phyloP scores from a whole-genome alignment of 2,113 vertebrate species.

The Seriola rivoliana region DNA sequence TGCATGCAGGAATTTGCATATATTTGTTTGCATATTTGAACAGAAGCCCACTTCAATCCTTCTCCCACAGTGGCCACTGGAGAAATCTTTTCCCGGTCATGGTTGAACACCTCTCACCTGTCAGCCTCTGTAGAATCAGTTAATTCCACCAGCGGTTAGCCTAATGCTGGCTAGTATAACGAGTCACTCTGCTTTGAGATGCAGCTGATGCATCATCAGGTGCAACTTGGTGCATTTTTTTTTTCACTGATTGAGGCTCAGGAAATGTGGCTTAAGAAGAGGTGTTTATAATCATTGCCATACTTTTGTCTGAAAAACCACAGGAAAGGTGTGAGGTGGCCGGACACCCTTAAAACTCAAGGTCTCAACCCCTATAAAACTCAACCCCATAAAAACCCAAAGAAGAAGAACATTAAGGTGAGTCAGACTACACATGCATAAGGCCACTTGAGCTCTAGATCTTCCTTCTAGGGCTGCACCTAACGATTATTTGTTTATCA shows the following conservation, averaged over 20 bases:
- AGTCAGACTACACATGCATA: too few species aligned
- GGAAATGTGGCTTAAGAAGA: neutral
- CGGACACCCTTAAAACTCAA: neutral
- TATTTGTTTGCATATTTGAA: slow-evolving; percentile 34
- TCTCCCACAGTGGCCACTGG: slow-evolving; percentile 60
- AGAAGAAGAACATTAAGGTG: too few species aligned
- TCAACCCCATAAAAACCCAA: too few species aligned
- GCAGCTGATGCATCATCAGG: slow-evolving; percentile 27
- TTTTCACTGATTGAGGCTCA: neutral
- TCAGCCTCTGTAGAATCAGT: slow-evolving; percentile 80
- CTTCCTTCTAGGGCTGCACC: too few species aligned
- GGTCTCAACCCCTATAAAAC: neutral
- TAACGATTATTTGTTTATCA: too few species aligned
- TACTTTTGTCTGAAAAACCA: neutral
- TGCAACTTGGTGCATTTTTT: neutral
- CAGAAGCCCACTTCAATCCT: slow-evolving; percentile 4
- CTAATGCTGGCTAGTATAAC: slow-evolving; percentile 40
- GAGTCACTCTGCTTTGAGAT: slow-evolving; percentile 28
- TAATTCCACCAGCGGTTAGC: slow-evolving; percentile 77
- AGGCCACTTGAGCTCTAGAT: too few species aligned
- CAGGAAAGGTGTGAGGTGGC: neutral
- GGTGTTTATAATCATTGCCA: too few species aligned
- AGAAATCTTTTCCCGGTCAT: slow-evolving; percentile 75
- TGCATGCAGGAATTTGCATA: slow-evolving; percentile 36
- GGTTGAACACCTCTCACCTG: slow-evolving; percentile 84